Evolutionary conservation across 2,113 vertebrate species (phyloP), one percentile per base, ranked within the genome.

Genomic region (Paralichthys olivaceus): DNA sequence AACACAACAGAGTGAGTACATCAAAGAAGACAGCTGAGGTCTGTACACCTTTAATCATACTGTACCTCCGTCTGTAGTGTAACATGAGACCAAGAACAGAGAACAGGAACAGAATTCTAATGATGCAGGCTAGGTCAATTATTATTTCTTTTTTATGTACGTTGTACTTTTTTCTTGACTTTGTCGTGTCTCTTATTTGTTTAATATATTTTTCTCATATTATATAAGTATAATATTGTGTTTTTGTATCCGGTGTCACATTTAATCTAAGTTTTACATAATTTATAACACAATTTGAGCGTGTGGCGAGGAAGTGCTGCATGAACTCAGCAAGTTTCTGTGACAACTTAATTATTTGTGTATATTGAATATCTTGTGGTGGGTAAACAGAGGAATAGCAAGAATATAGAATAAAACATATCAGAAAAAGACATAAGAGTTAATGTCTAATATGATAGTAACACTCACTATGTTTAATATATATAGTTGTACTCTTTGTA

Each of bases 41-140:
- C 53, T 70, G 11, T 47, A 68, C 69, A 70, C 76, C 29, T 77
- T 77, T 78, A 80, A 80, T 86, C 74, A 85, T 56, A 72, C 5
- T 67, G 25, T 3, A 66, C 65, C 73, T 77, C 67, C 20, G 63
- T 77, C 69, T 20, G 67, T 68, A 75, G 51, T 73, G 69, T 69
- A 72, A 79, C 77, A 66, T 79, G 26, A 71, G 75, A 49, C 51
- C 22, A 83, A 45, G 79, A 84, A 79, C 34, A 69, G 28, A 81
- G 47, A 15, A 29, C 64, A 19, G 37, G 37, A 13, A 49, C 45
- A 34, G 2, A 63, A 37, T 32, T 40, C 20, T 17, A 15, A 3
- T 53, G 23, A 28, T 58, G 61, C 57, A 79, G 25, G 12, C 6
- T n/a, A 9, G 23, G 32, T 32, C 28, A 28, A 15, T 17, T 19